Evolutionary conservation across 2,888 invertebrate species (phyloP).

Genomic region (Apodemia mormo): DNA sequence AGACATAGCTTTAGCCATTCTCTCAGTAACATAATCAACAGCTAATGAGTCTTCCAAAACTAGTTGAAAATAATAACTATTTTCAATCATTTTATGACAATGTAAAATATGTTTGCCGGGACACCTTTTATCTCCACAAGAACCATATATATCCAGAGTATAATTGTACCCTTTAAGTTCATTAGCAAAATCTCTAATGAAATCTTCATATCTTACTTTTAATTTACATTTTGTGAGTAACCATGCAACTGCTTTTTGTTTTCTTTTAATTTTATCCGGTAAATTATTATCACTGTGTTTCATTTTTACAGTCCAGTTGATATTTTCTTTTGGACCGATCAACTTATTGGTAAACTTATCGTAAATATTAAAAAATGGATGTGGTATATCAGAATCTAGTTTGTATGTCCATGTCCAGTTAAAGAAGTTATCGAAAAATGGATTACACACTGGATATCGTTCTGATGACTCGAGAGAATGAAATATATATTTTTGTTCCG

Average conservation of each 20-base stretch:
- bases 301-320: slow-evolving; percentile 54
- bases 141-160: slow-evolving; percentile 57
- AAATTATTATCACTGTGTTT: slow-evolving; percentile 42
- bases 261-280: slow-evolving; percentile 43
- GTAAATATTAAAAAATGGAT: slow-evolving; percentile 58
- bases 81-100: slow-evolving; percentile 59
- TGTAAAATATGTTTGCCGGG: slow-evolving; percentile 45
- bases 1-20: slow-evolving; percentile 53
- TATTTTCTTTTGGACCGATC: slow-evolving; percentile 53
- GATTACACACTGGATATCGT: slow-evolving; percentile 56
- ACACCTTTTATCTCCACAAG: slow-evolving; percentile 58
- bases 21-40: slow-evolving; percentile 61
- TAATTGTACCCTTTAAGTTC: slow-evolving; percentile 59
- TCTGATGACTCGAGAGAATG: slow-evolving; percentile 58
- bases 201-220: slow-evolving; percentile 52
- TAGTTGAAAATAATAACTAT: slow-evolving; percentile 60
- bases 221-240: slow-evolving; percentile 55
- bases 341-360: slow-evolving; percentile 42
- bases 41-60: slow-evolving; percentile 58
- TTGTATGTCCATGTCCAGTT: slow-evolving; percentile 75
- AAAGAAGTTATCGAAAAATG: slow-evolving; percentile 60
- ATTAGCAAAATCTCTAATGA: slow-evolving; percentile 50
- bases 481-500: slow-evolving; percentile 62
- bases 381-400: slow-evolving; percentile 61
- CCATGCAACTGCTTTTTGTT: slow-evolving; percentile 63